These are phyloP conservation scores for Laticauda colubrina DNA, from an alignment of 2,113 vertebrate species.

Conservation along the genomic window DNA sequence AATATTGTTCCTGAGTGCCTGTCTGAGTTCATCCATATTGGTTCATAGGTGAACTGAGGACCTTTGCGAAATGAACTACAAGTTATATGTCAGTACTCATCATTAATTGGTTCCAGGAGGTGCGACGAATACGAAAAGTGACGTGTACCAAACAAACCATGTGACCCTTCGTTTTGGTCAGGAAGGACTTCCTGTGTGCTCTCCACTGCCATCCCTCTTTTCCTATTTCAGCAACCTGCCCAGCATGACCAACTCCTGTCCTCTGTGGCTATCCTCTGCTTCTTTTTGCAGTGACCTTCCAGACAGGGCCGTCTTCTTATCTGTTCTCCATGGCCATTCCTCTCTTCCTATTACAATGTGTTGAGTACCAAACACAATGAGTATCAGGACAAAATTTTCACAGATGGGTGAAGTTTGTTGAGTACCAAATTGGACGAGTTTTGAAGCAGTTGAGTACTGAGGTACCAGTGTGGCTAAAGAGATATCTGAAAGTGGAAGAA, in stretches of 20 bases:
- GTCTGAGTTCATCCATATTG: not conserved
- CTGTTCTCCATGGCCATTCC: not conserved
- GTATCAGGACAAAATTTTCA: not conserved
- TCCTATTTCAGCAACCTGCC: not conserved
- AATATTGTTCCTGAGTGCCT: not conserved
- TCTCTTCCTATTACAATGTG: not conserved
- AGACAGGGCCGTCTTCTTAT: not conserved
- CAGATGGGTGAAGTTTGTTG: not conserved
- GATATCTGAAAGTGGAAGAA: not conserved
- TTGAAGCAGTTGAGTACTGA: not conserved
- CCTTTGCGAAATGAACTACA: not conserved
- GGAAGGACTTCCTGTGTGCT: not conserved
- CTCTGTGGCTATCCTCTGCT: not conserved
- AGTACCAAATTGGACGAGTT: not conserved
- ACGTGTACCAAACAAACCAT: not conserved
- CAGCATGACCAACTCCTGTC: not conserved
- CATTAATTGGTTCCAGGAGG: not conserved
- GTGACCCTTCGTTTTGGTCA: not conserved
- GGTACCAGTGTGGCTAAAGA: not conserved
- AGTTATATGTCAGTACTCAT: not conserved
- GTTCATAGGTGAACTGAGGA: not conserved
- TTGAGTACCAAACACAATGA: not conserved
- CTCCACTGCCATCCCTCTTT: not conserved
- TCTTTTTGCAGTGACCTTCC: not conserved
- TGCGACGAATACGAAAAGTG: not conserved